Conservation (phyloP, 2,888 invertebrate genomes). For the Lobophora halterata region DNA sequence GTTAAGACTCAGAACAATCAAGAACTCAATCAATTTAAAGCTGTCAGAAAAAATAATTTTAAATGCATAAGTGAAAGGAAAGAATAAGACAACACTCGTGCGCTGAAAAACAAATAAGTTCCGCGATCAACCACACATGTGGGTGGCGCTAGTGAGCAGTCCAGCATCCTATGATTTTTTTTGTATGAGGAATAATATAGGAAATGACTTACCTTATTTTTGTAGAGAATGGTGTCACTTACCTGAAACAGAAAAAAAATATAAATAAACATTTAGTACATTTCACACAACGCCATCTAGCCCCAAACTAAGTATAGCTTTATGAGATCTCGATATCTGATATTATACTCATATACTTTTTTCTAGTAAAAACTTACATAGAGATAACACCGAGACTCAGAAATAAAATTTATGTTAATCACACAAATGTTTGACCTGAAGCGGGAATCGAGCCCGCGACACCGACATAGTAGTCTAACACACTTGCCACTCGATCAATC, state of each 20-base stretch:
- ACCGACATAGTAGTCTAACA: no score
- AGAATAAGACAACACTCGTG: slow-evolving; percentile 3
- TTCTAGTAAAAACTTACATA: no score
- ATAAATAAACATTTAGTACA: neutral
- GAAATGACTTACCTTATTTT: neutral
- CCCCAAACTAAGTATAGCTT: neutral
- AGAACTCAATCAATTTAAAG: slow-evolving; percentile 5
- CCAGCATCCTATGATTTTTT: neutral
- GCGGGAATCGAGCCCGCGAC: no score
- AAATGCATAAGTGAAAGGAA: slow-evolving; percentile 23
- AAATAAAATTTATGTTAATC: no score
- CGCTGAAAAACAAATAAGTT: slow-evolving; percentile 19
- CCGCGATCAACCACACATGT: slow-evolving; percentile 10
- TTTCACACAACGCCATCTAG: neutral
- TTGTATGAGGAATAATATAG: neutral
- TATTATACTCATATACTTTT: no score
- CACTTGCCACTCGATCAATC: no score
- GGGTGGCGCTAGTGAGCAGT: slow-evolving; percentile 16
- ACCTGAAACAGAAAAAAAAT: slow-evolving; percentile 10
- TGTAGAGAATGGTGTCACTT: slow-evolving; percentile 2
- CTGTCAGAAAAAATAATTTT: slow-evolving; percentile 25
- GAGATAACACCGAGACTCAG: no score
- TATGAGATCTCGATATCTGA: no score
- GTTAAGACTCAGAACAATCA: slow-evolving; percentile 14
- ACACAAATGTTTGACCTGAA: no score